Evolutionary conservation across 1,140 invertebrate species (phyloP), one percentile per base, ranked within the genome.

Genomic region (Drosophila kikkawai): DNA sequence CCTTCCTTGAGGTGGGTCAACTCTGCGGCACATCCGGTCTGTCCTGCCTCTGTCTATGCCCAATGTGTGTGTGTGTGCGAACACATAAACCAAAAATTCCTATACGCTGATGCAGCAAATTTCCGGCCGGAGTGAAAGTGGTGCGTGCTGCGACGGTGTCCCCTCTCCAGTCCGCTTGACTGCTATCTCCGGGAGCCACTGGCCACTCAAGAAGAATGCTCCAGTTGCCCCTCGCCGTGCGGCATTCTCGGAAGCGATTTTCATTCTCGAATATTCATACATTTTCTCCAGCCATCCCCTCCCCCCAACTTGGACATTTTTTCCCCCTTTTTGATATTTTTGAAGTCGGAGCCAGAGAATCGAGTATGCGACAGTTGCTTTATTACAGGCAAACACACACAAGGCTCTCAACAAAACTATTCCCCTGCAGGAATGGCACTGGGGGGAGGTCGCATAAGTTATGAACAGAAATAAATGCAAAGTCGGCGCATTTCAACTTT

Each of bases 21-120:
- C 41, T 34, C 41, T 17, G 29, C 32, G 50, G n/a, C 41, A 58
- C 19, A 53, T 48, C 60, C 66, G 53, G 32, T 39, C 26, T 13
- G 32, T 17, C 36, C 26, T 32, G 13, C 22, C 48, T 5, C 4
- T 29, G 26, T 26, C 45, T 47, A 47, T 39, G 37, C 13, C 37
- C 17, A 4, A 1, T 1, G 17, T 48, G 58, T 68, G 56, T 70
- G 47, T 59, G 11, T 57, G 44, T 44, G 64, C 58, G 45, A 26
- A 51, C 53, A 65, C 84, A 84, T 88, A 87, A 87, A 87, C 84
- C 84, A 87, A 84, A 87, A 87, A 87, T 87, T 87, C 85, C 80
- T 81, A 90, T 90, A 88, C 84, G 84, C 84, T 88, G 84, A 88
- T 88, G 84, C 84, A 79, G 84, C 84, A 88, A 78, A 90, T 88